Evolutionary conservation across 2,888 invertebrate species (phyloP).

Genomic region (Coecobrya sp.): DNA sequence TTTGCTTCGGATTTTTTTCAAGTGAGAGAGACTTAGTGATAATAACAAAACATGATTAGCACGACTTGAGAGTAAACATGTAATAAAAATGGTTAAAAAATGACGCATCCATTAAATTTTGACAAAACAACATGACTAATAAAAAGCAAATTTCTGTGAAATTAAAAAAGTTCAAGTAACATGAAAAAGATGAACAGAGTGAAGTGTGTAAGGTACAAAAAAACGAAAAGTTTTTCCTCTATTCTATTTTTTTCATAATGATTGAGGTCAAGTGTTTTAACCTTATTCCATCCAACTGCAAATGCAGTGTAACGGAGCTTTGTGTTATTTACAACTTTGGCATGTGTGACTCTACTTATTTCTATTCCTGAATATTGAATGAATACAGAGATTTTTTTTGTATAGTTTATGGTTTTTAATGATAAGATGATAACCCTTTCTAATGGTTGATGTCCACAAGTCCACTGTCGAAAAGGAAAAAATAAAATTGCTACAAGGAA

Average conservation of each 20-base stretch:
- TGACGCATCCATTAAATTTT: not conserved
- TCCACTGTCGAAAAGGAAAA: not conserved
- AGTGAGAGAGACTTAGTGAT: not conserved
- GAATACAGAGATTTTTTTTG: not conserved
- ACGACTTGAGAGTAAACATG: not conserved
- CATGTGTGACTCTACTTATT: not conserved
- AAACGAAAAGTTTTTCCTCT: not conserved
- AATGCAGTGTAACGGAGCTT: not conserved
- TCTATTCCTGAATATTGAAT: not conserved
- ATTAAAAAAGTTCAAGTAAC: not conserved
- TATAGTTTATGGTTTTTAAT: too few species aligned
- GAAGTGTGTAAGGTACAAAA: not conserved
- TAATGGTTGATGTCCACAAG: not conserved
- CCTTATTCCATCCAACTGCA: slow-evolving; percentile 47
- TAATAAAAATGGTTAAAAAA: not conserved
- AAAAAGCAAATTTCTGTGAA: not conserved
- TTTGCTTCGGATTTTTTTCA: not conserved
- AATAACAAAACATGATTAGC: not conserved
- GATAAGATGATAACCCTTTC: not conserved
- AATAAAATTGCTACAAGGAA: not conserved
- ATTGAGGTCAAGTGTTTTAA: slow-evolving; percentile 63
- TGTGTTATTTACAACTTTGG: not conserved
- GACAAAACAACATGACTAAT: not conserved
- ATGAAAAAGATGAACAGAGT: not conserved
- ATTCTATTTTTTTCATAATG: not conserved